Percentiles rank a stretch among this genome's conserved stretches.
Evolutionary conservation across 2,797 vertebrate genomes (phyloP).

Genomic region (Macropus fuliginosus): DNA sequence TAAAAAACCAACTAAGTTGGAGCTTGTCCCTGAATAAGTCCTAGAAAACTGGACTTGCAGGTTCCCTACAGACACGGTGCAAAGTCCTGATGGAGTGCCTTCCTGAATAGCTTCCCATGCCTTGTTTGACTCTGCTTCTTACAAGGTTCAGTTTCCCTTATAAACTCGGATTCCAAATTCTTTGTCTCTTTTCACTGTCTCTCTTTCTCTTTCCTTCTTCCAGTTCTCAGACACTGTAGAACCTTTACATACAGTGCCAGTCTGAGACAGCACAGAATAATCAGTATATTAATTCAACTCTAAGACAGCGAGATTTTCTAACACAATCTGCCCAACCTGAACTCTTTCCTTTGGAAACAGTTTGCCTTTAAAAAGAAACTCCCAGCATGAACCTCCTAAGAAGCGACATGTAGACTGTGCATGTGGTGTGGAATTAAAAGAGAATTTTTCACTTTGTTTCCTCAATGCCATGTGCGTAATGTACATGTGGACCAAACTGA

Average conservation of each 20-base stretch:
- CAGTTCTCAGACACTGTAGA: conserved; percentile 65
- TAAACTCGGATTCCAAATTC: conserved; percentile 44
- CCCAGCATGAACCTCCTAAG: conserved; percentile 85
- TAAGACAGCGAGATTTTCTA: conserved; percentile 77
- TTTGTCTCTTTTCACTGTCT: conserved; percentile 69
- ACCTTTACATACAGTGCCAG: conserved; percentile 71
- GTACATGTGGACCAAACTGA: conserved; percentile 84
- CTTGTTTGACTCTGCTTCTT: background rate
- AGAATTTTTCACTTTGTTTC: conserved; percentile 83
- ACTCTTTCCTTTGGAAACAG: conserved; percentile 83
- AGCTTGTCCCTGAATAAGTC: background rate
- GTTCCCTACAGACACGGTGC: background rate
- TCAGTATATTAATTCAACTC: conserved; percentile 70
- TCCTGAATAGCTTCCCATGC: background rate
- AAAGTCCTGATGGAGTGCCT: background rate
- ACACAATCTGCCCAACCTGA: conserved; percentile 82
- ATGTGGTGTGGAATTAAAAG: conserved; percentile 84
- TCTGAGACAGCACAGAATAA: conserved; percentile 72
- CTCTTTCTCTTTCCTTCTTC: conserved; percentile 53
- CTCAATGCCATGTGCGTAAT: conserved; percentile 84
- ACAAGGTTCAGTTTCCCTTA: conserved; percentile 51
- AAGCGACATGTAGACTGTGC: conserved; percentile 87
- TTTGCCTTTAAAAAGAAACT: conserved; percentile 86
- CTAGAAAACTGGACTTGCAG: background rate
- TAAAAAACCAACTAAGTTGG: background rate